Evolutionary conservation across 92 coral and sea anemone species (phyloP).

Genomic region (Scolanthus callimorphus): DNA sequence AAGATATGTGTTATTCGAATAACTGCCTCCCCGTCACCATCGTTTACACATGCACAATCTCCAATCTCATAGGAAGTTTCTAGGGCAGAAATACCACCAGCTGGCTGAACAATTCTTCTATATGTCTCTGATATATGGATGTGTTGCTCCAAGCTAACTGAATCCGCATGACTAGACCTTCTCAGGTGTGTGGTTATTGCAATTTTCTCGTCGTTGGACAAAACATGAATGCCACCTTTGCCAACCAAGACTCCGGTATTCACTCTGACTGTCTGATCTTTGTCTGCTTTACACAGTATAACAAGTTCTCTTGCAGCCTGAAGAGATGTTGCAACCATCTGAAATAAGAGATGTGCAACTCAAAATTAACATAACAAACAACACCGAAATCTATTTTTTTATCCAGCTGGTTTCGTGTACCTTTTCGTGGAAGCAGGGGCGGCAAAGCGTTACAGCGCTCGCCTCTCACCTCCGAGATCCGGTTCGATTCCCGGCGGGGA

Average conservation of each 20-base stretch:
- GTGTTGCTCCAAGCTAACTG: not conserved
- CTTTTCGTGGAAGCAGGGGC: no score
- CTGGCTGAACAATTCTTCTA: constrained; percentile 29
- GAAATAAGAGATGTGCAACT: not conserved
- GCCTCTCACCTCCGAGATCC: no score
- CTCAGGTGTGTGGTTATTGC: constrained; percentile 6
- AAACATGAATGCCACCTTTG: constrained; percentile 16
- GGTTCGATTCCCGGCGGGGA: no score
- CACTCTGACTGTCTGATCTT: constrained; percentile 20
- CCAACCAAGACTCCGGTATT: constrained; percentile 38
- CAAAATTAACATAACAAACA: no score
- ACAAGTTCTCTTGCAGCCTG: constrained; percentile 38
- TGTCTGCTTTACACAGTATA: constrained; percentile 16
- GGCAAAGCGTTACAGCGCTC: no score
- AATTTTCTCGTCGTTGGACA: not conserved
- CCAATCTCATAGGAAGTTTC: constrained; percentile 9
- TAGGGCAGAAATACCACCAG: not conserved
- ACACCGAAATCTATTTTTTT: no score
- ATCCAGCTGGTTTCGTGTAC: no score
- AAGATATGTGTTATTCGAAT: constrained; percentile 26
- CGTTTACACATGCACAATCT: constrained; percentile 14
- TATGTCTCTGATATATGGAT: constrained; percentile 5
- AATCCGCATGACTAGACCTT: not conserved
- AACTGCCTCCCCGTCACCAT: constrained; percentile 11
- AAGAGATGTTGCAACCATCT: constrained; percentile 47